Percentiles rank a stretch among this genome's conserved stretches.
Conservation (phyloP, 2,888 invertebrate genomes). For the Phalera bucephala region DNA sequence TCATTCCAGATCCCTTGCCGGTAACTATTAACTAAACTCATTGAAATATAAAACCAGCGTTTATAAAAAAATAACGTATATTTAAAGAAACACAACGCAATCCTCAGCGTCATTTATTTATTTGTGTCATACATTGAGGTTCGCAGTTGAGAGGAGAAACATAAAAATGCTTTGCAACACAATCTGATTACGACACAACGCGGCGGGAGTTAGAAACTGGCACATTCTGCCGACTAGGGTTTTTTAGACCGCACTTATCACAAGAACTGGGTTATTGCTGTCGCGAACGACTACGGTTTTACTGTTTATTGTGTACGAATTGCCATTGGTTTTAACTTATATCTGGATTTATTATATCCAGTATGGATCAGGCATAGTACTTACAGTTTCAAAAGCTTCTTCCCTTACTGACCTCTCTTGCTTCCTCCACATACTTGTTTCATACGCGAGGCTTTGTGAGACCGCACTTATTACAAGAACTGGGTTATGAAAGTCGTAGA, state of each 20-base stretch:
- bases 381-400: too few species aligned
- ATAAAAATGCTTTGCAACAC: conserved; percentile 14
- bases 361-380: too few species aligned
- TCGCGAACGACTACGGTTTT: neutral
- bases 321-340: neutral
- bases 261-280: conserved; percentile 15
- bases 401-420: too few species aligned
- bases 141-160: conserved; percentile 17
- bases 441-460: conserved; percentile 9
- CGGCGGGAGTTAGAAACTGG: conserved; percentile 10
- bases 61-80: too few species aligned
- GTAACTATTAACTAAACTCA: too few species aligned
- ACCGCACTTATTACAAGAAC: conserved; percentile 9
- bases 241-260: conserved; percentile 10
- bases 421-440: too few species aligned
- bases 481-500: conserved; percentile 11
- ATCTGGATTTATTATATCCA: too few species aligned
- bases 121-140: conserved; percentile 11
- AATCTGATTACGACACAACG: conserved; percentile 19
- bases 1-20: too few species aligned
- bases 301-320: neutral
- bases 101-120: conserved; percentile 2
- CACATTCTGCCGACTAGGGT: neutral
- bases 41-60: too few species aligned
- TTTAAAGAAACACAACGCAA: conserved; percentile 7